Percentiles rank a stretch among this genome's conserved stretches.
Conservation (phyloP, 2,888 invertebrate genomes). For the Diogma glabrata region DNA sequence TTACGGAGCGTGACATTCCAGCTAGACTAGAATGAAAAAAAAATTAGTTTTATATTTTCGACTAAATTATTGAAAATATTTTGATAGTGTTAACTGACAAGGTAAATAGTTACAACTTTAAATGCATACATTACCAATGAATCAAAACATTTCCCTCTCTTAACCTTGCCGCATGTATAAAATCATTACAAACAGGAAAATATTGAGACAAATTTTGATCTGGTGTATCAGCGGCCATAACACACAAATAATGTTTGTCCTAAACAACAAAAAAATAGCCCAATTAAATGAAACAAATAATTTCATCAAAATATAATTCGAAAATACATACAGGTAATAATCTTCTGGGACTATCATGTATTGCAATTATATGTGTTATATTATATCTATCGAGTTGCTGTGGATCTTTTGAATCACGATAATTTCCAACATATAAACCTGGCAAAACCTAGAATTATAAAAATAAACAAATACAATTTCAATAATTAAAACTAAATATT, state of each 20-base stretch:
- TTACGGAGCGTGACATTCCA: constrained; percentile 94
- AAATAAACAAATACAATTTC: background rate
- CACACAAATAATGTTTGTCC: constrained; percentile 94
- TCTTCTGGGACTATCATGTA: constrained; percentile 87
- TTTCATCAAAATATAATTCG: too few species aligned
- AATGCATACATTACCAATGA: constrained; percentile 56
- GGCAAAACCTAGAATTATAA: constrained; percentile 60
- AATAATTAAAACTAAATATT: too few species aligned
- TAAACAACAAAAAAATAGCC: constrained; percentile 38
- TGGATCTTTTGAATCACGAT: constrained; percentile 87
- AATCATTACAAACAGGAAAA: constrained; percentile 89
- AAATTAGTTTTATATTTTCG: too few species aligned
- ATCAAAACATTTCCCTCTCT: constrained; percentile 85
- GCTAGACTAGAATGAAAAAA: constrained; percentile 54
- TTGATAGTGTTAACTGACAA: background rate
- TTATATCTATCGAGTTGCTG: constrained; percentile 78
- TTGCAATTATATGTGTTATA: constrained; percentile 90
- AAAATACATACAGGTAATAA: constrained; percentile 63
- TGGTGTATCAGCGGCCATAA: constrained; percentile 90
- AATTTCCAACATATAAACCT: constrained; percentile 91
- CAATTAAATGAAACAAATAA: background rate
- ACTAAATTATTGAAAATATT: too few species aligned
- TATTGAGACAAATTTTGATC: constrained; percentile 89
- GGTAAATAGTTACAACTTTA: constrained; percentile 31
- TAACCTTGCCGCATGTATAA: constrained; percentile 85